phyloP scores from a whole-genome alignment of 2,113 vertebrate genomes.

The Sialia sialis region DNA sequence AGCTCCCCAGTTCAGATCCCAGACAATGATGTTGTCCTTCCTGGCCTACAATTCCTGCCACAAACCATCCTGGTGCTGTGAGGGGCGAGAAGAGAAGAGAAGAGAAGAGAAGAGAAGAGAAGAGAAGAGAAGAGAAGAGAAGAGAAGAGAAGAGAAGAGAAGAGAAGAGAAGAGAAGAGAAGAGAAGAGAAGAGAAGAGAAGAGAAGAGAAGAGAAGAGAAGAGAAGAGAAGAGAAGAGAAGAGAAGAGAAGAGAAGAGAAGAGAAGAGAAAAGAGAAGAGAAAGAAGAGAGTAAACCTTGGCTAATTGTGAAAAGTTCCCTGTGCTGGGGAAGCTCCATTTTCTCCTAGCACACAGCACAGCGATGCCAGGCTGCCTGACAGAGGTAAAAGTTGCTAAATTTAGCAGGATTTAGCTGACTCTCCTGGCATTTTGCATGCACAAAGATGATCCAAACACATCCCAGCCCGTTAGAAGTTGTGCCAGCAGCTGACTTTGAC shows the following conservation, averaged over 20 bases:
- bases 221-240: neutral
- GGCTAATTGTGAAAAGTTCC: neutral
- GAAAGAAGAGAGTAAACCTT: neutral
- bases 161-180: neutral
- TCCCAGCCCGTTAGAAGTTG: neutral
- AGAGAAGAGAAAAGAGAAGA: neutral
- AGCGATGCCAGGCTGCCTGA: neutral
- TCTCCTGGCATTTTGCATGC: neutral
- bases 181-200: neutral
- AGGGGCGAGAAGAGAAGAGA: neutral
- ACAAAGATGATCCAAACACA: neutral
- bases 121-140: neutral
- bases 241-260: neutral
- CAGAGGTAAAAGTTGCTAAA: neutral
- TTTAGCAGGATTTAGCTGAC: neutral
- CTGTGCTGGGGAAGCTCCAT: neutral
- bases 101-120: neutral
- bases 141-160: neutral
- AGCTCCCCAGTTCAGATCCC: neutral
- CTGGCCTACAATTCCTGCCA: neutral
- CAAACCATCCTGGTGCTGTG: fast-evolving
- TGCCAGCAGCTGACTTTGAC: neutral
- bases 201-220: neutral
- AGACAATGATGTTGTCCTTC: neutral
- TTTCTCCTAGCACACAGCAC: neutral